Percentiles rank a stretch among this genome's conserved stretches.
phyloP scores from a whole-genome alignment of 1,140 invertebrate genomes.

The Oscheius sp. region DNA sequence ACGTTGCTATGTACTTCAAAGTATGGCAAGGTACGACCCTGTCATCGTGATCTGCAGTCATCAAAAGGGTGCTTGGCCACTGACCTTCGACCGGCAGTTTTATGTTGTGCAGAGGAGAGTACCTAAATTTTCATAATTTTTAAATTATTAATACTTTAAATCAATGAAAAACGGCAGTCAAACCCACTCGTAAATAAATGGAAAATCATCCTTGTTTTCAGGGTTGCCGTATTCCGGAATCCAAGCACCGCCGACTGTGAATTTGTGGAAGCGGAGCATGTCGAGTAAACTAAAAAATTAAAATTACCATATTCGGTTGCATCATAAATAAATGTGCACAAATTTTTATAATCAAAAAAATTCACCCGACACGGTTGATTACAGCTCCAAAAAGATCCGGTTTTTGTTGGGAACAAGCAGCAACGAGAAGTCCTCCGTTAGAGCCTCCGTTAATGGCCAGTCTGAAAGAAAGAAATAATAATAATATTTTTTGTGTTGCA shows the following conservation, averaged over 20 bases:
- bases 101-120: conserved; percentile 92
- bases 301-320: too few species aligned
- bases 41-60: conserved; percentile 94
- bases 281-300: conserved; percentile 83
- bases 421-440: conserved; percentile 91
- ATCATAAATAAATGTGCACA: too few species aligned
- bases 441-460: conserved; percentile 88
- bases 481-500: too few species aligned
- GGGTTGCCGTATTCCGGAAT: conserved; percentile 90
- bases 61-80: conserved; percentile 84
- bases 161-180: too few species aligned
- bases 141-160: neutral
- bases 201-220: conserved; percentile 81
- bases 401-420: conserved; percentile 84
- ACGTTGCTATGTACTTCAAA: conserved; percentile 85
- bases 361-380: conserved; percentile 85
- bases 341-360: conserved; percentile 33
- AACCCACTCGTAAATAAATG: conserved; percentile 74
- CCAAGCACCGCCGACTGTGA: conserved; percentile 96
- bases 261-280: conserved; percentile 95
- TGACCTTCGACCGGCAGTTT: conserved; percentile 69
- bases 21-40: conserved; percentile 92
- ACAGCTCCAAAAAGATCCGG: conserved; percentile 89
- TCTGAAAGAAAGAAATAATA: conserved; percentile 40
- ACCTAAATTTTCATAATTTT: conserved; percentile 42